phyloP scores from a whole-genome alignment of 2,888 invertebrate species.

The Stenodema calcarata region DNA sequence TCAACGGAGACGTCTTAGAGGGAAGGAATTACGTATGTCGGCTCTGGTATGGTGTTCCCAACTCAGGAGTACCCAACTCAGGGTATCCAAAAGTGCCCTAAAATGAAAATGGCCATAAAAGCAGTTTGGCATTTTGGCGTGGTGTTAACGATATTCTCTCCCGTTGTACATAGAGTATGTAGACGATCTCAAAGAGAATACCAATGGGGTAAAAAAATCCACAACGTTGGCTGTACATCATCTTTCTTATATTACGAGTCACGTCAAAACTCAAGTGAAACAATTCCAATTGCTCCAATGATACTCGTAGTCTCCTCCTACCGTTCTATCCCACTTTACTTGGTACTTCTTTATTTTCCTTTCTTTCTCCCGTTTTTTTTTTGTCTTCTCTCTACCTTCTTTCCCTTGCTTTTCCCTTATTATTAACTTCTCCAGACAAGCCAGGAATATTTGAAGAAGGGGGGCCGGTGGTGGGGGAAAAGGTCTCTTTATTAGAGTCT shows the following conservation, averaged over 20 bases:
- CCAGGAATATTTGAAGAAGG: slow-evolving; percentile 17
- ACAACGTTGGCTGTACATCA: background rate
- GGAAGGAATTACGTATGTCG: too few relatives aligned
- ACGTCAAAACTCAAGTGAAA: background rate
- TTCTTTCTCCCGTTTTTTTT: background rate
- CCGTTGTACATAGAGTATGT: background rate
- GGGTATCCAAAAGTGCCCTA: too few relatives aligned
- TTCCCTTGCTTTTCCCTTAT: background rate
- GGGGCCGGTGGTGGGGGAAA: background rate
- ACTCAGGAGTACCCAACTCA: too few relatives aligned
- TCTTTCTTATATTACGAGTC: background rate
- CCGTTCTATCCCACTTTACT: background rate
- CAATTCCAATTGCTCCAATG: background rate
- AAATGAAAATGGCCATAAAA: too few relatives aligned
- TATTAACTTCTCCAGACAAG: slow-evolving; percentile 24
- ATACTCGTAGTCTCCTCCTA: background rate
- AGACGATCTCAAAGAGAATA: background rate
- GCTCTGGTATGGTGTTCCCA: too few relatives aligned
- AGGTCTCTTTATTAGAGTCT: slow-evolving; percentile 24
- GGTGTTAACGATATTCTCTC: too few relatives aligned
- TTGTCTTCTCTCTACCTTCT: background rate
- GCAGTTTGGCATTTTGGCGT: too few relatives aligned
- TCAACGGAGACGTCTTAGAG: too few relatives aligned
- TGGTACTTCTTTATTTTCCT: background rate
- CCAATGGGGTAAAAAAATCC: too few relatives aligned